Percentiles rank a stretch among this genome's conserved stretches.
phyloP scores from a whole-genome alignment of 64 coral and sea anemone genomes.

The Catalaphyllia jardinei region DNA sequence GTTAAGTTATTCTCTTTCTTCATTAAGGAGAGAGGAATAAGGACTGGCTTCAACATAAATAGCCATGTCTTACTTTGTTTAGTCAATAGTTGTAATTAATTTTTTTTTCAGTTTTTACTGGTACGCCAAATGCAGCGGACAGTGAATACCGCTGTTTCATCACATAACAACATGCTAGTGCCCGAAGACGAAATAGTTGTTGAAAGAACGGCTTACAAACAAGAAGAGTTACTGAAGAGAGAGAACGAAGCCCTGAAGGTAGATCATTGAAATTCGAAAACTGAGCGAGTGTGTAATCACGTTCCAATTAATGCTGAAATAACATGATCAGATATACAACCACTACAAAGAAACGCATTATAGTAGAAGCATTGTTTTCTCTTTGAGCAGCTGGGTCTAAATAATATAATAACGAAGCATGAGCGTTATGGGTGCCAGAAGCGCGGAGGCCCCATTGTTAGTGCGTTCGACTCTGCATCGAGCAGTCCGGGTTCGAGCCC shows the following conservation, averaged over 20 bases:
- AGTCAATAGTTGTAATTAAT: not conserved
- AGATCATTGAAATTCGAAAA: not conserved
- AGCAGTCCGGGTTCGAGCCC: too few species aligned
- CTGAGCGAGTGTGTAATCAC: too few species aligned
- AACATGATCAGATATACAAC: not conserved
- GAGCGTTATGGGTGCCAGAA: too few species aligned
- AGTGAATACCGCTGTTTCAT: not conserved
- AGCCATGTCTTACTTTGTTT: not conserved
- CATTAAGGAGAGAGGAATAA: not conserved
- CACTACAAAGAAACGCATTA: too few species aligned
- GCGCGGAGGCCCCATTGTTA: too few species aligned
- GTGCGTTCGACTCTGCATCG: too few species aligned
- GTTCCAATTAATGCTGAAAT: not conserved
- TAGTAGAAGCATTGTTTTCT: too few species aligned
- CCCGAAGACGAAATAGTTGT: not conserved
- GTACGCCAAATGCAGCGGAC: conserved; percentile 26
- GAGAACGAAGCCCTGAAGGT: conserved; percentile 40
- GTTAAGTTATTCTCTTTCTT: too few species aligned
- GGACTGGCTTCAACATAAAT: not conserved
- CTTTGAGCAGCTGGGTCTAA: too few species aligned
- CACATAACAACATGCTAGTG: conserved; percentile 24
- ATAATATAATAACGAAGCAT: too few species aligned
- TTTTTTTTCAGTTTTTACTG: conserved; percentile 8
- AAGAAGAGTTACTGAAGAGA: conserved; percentile 13
- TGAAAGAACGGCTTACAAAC: not conserved